These are phyloP conservation scores for Cantharis flavilabris DNA, from an alignment of 2,888 invertebrate genomes.

Conservation along the genomic window DNA sequence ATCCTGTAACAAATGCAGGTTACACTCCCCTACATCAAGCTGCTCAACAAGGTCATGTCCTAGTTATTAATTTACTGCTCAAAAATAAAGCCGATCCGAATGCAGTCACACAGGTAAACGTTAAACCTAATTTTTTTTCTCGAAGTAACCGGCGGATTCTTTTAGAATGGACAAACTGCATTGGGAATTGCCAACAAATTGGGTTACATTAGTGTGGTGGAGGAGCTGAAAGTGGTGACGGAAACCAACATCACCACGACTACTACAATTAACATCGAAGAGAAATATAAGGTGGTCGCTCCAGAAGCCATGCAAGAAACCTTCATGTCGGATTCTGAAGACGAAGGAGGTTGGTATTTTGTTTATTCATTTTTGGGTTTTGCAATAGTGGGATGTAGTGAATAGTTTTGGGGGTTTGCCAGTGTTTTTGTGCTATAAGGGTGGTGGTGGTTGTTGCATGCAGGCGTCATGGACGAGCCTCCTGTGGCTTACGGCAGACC, in stretches of 20 bases:
- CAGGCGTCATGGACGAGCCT: slow-evolving; percentile 55
- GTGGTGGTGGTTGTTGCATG: slow-evolving; percentile 51
- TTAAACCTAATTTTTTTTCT: neutral
- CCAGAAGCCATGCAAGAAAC: slow-evolving; percentile 99
- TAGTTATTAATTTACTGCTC: slow-evolving; percentile 88
- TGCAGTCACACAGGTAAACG: slow-evolving; percentile 87
- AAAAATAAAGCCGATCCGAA: slow-evolving; percentile 95
- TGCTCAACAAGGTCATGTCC: slow-evolving; percentile 96
- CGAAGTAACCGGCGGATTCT: slow-evolving; percentile 11
- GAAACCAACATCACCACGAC: slow-evolving; percentile 70
- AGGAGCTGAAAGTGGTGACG: slow-evolving; percentile 91
- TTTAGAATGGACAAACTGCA: slow-evolving; percentile 94
- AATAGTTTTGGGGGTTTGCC: slow-evolving; percentile 10
- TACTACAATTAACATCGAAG: slow-evolving; percentile 69
- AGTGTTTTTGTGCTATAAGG: slow-evolving; percentile 40
- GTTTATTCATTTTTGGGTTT: slow-evolving; percentile 16
- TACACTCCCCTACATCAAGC: slow-evolving; percentile 98
- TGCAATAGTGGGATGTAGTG: slow-evolving; percentile 6
- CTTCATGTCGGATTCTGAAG: slow-evolving; percentile 98
- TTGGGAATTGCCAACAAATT: slow-evolving; percentile 94
- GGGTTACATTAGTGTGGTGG: slow-evolving; percentile 97
- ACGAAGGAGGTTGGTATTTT: slow-evolving; percentile 84
- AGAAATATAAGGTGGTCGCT: slow-evolving; percentile 95
- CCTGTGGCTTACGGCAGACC: slow-evolving; percentile 66
- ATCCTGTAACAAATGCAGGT: slow-evolving; percentile 75